These are phyloP conservation scores for Polyommatus iphigenia DNA, from an alignment of 2,888 invertebrate species.

Conservation along the genomic window DNA sequence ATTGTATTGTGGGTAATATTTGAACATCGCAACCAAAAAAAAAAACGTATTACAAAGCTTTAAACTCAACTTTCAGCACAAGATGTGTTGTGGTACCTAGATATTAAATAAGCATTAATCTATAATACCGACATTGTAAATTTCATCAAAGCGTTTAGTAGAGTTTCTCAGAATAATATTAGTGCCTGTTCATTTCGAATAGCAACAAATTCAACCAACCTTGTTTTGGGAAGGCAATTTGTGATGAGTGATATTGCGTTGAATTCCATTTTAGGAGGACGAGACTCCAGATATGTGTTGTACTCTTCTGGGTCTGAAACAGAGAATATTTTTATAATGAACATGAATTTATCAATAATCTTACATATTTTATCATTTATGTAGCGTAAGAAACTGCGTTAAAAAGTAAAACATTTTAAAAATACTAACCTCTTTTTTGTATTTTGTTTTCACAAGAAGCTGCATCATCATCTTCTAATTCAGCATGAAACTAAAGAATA, in stretches of 20 bases:
- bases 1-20: no score
- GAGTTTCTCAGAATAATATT: no score
- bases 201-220: conserved; percentile 60
- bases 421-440: conserved; percentile 55
- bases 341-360: background rate
- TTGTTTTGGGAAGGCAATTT: conserved; percentile 76
- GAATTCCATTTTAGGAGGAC: conserved; percentile 84
- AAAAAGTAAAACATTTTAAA: background rate
- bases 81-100: no score
- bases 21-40: no score
- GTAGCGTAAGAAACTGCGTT: no score
- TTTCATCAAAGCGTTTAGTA: no score
- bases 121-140: no score
- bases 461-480: conserved; percentile 73
- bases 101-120: no score
- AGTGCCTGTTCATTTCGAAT: background rate
- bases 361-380: no score
- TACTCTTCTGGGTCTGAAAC: conserved; percentile 80
- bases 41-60: no score
- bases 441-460: conserved; percentile 49
- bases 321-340: conserved; percentile 17
- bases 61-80: no score
- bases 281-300: conserved; percentile 81
- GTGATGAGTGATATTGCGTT: conserved; percentile 82
- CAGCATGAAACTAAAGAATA: conserved; percentile 85